Conservation (phyloP, 1,140 invertebrate genomes). For the Trichonephila clavipes region DNA sequence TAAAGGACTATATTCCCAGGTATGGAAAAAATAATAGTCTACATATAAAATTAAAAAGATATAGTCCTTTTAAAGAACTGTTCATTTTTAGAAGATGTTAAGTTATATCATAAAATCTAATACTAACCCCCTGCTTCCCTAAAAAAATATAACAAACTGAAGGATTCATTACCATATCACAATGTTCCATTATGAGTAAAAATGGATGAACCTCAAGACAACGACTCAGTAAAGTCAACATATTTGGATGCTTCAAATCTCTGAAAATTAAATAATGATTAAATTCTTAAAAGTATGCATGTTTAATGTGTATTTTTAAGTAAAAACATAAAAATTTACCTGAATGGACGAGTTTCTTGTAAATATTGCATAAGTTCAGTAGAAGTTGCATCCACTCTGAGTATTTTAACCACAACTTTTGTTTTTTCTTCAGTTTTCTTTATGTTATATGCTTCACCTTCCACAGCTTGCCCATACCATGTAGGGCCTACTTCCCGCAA, state of each 20-base stretch:
- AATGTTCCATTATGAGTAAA: conserved; percentile 85
- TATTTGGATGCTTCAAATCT: conserved; percentile 85
- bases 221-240: conserved; percentile 84
- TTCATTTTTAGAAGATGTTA: too few species aligned
- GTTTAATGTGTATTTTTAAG: too few species aligned
- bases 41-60: too few species aligned
- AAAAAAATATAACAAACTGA: too few species aligned
- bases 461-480: conserved; percentile 92
- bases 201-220: conserved; percentile 86
- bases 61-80: too few species aligned
- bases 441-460: conserved; percentile 83
- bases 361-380: conserved; percentile 87
- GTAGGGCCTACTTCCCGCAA: conserved; percentile 90
- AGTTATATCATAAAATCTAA: too few species aligned
- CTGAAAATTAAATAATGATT: conserved; percentile 79
- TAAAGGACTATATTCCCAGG: too few species aligned
- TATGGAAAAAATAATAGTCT: too few species aligned
- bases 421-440: conserved; percentile 34
- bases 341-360: conserved; percentile 83
- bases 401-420: conserved; percentile 85
- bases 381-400: conserved; percentile 86
- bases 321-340: conserved; percentile 24
- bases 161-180: conserved; percentile 82
- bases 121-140: too few species aligned
- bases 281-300: too few species aligned